phyloP scores from a whole-genome alignment of 2,797 vertebrate species.

The Cyprinodon diabolis region DNA sequence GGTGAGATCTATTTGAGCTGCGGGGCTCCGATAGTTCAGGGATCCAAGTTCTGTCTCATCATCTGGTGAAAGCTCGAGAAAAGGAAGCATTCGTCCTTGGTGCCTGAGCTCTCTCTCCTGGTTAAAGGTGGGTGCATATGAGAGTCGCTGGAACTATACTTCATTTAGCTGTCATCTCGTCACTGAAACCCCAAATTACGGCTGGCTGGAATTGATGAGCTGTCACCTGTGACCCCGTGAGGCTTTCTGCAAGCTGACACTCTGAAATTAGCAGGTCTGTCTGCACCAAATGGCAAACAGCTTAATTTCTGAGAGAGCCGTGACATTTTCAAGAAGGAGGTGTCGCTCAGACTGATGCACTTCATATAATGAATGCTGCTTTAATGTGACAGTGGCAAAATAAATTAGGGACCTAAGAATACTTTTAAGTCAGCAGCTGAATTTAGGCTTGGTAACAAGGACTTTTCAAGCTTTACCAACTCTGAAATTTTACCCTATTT shows the following conservation, averaged over 20 bases:
- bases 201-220: conserved; percentile 43
- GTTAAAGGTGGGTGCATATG: conserved; percentile 2
- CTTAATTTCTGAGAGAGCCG: conserved; percentile 28
- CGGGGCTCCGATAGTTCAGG: not conserved
- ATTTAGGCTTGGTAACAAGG: not conserved
- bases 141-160: not conserved
- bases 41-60: conserved; percentile 7
- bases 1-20: conserved; percentile 15
- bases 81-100: conserved; percentile 10
- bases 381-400: conserved; percentile 1
- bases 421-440: not conserved
- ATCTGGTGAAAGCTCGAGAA: conserved; percentile 2
- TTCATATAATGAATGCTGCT: conserved; percentile 5
- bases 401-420: not conserved
- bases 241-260: conserved; percentile 28
- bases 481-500: too few species aligned
- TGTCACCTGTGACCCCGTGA: conserved; percentile 29
- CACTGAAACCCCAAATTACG: conserved; percentile 49
- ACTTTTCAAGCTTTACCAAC: not conserved
- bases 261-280: conserved; percentile 30
- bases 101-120: not conserved
- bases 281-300: conserved; percentile 22
- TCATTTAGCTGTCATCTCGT: conserved; percentile 44
- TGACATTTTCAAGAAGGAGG: conserved; percentile 9
- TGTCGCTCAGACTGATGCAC: not conserved